A percentile compares a stretch with the other conserved stretches of the same genome.
Evolutionary conservation across 2,888 invertebrate species (phyloP).

Genomic region (Leptopilina syphax): DNA sequence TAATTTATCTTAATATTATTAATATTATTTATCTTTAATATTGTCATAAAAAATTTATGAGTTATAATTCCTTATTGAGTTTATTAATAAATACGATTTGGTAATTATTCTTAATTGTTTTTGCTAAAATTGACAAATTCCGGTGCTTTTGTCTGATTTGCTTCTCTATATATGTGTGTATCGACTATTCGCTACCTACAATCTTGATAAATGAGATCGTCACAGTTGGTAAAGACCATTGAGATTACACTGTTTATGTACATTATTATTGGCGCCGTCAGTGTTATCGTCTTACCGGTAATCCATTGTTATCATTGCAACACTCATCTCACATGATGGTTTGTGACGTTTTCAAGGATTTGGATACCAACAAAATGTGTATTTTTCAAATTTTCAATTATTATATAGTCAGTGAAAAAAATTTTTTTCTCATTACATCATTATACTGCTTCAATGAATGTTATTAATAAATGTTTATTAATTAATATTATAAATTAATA

Average conservation of each 20-base stretch:
- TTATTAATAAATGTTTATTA: too few relatives aligned
- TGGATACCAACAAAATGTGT: not conserved
- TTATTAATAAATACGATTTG: too few relatives aligned
- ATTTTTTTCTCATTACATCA: too few relatives aligned
- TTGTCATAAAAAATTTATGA: too few relatives aligned
- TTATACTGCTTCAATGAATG: too few relatives aligned
- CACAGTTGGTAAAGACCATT: slow-evolving; percentile 22
- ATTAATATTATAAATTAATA: too few relatives aligned
- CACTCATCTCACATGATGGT: slow-evolving; percentile 25
- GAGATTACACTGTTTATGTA: slow-evolving; percentile 25
- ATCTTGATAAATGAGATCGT: slow-evolving; percentile 17
- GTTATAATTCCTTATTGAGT: too few relatives aligned
- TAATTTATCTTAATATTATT: too few relatives aligned
- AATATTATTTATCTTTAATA: too few relatives aligned
- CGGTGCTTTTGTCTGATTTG: not conserved
- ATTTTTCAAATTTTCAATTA: not conserved
- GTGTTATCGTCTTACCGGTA: slow-evolving; percentile 5
- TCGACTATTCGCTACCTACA: not conserved
- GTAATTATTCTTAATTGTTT: not conserved
- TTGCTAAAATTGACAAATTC: not conserved
- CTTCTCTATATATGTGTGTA: not conserved
- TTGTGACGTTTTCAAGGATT: slow-evolving; percentile 16
- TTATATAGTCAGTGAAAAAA: too few relatives aligned
- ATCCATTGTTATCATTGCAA: slow-evolving; percentile 29
- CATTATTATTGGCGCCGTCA: slow-evolving; percentile 31